Evolutionary conservation across 2,888 invertebrate genomes (phyloP).

Genomic region (Sthenelais limicola): DNA sequence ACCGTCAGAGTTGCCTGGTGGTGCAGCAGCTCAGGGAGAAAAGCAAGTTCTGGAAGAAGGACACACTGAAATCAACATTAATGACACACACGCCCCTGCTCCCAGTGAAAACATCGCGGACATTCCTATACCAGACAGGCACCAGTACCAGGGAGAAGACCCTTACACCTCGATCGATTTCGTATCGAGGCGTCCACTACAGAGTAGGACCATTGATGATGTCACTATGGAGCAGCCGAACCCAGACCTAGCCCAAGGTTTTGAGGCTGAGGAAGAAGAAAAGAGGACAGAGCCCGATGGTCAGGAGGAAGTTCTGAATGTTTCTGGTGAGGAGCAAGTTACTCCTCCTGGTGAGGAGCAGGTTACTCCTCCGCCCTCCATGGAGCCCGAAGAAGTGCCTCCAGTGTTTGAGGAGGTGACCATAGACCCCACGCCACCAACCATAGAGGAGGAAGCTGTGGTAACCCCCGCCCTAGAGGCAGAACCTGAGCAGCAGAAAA

Average conservation of each 20-base stretch:
- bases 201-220: not conserved
- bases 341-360: not conserved
- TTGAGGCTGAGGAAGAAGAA: not conserved
- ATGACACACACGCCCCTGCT: not conserved
- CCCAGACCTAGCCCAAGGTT: too few species aligned
- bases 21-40: not conserved
- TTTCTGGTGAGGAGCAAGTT: too few species aligned
- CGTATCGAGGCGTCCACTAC: not conserved
- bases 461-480: too few species aligned
- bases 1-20: not conserved
- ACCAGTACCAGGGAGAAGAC: not conserved
- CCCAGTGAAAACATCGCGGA: not conserved
- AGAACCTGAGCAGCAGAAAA: too few species aligned
- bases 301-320: not conserved
- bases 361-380: not conserved
- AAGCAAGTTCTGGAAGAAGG: not conserved
- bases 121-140: conserved; percentile 4
- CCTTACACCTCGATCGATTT: conserved; percentile 2
- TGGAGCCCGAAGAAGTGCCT: not conserved
- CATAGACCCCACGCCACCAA: not conserved
- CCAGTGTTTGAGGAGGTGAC: not conserved
- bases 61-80: too few species aligned
- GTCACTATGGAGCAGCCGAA: not conserved
- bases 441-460: not conserved
- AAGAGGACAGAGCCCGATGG: not conserved